Conservation (phyloP, 2,888 invertebrate species). For the Trissolcus brochymenae region DNA sequence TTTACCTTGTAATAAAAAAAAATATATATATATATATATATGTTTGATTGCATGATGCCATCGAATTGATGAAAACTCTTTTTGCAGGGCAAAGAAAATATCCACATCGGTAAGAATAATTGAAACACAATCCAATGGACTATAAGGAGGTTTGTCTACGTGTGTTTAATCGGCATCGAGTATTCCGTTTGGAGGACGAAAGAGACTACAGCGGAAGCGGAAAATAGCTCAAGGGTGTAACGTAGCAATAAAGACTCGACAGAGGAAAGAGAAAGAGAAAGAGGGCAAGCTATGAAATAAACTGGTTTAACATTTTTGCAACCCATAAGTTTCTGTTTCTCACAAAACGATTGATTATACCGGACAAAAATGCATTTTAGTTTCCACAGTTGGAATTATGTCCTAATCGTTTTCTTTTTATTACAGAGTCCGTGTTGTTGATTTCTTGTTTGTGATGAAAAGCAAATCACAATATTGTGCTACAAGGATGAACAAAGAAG, state of each 20-base stretch:
- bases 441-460: background rate
- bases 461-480: slow-evolving; percentile 20
- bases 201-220: slow-evolving; percentile 58
- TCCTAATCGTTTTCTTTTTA: too few species aligned
- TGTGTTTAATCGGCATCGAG: slow-evolving; percentile 74
- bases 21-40: too few species aligned
- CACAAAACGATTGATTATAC: too few species aligned
- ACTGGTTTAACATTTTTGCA: slow-evolving; percentile 17
- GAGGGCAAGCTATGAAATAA: slow-evolving; percentile 9
- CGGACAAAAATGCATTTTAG: too few species aligned
- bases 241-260: slow-evolving; percentile 8
- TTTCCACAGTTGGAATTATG: too few species aligned
- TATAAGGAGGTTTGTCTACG: slow-evolving; percentile 63
- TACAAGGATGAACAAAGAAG: slow-evolving; percentile 13
- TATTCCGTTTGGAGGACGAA: slow-evolving; percentile 72
- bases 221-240: slow-evolving; percentile 51
- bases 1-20: background rate
- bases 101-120: slow-evolving; percentile 23
- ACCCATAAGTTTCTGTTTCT: background rate
- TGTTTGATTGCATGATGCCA: too few species aligned
- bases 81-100: too few species aligned
- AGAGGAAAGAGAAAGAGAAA: too few species aligned
- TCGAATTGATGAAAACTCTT: too few species aligned
- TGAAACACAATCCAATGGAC: slow-evolving; percentile 31
- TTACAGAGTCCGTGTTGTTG: background rate